Evolutionary conservation across 2,113 vertebrate species (phyloP).

Genomic region (Indicator maculatus): DNA sequence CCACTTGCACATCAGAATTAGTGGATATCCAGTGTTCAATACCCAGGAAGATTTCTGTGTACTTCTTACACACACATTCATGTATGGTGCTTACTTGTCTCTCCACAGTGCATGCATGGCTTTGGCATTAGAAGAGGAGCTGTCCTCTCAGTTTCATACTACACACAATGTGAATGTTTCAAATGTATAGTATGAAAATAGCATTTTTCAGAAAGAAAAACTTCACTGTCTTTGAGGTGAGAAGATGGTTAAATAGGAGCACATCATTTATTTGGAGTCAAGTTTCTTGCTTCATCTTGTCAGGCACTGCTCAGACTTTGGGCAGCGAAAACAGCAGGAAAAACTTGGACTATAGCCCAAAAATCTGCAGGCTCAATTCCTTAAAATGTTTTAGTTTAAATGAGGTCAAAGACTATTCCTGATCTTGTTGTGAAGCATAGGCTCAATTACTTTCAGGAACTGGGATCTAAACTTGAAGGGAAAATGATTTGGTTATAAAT

Average conservation of each 20-base stretch:
- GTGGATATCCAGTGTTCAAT: neutral
- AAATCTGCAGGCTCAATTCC: neutral
- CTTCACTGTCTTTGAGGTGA: neutral
- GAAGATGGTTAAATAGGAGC: neutral
- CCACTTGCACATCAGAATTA: neutral
- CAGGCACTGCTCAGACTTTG: neutral
- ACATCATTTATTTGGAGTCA: neutral
- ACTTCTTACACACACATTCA: neutral
- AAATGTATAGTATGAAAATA: neutral
- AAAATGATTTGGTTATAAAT: neutral
- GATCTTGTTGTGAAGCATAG: neutral
- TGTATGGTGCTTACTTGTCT: neutral
- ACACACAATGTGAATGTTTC: neutral
- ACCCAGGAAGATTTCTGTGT: neutral
- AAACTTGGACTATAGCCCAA: neutral
- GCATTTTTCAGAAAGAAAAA: neutral
- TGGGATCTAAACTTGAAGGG: neutral
- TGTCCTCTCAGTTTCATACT: neutral
- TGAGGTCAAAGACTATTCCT: neutral
- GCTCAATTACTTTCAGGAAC: neutral
- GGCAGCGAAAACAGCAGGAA: neutral
- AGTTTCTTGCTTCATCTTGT: neutral
- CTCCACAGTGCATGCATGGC: neutral
- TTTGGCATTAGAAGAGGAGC: conserved; percentile 30
- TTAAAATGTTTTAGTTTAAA: neutral